phyloP scores from a whole-genome alignment of 1,140 invertebrate genomes.

The Philaenus spumarius region DNA sequence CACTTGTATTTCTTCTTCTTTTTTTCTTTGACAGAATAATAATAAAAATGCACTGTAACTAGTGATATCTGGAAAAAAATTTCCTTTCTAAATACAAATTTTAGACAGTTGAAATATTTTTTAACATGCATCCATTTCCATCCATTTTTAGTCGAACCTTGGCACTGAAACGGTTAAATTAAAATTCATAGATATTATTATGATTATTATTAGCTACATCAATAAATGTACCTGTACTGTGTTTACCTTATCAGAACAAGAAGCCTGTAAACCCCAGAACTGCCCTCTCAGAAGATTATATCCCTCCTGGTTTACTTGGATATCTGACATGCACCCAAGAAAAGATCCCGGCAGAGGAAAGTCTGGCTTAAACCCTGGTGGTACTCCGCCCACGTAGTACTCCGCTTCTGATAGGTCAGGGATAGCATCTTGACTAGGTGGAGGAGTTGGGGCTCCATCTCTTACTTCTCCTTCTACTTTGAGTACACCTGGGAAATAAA shows the following conservation, averaged over 20 bases:
- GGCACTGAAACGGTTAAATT: no score
- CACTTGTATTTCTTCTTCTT: no score
- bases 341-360: constrained; percentile 51
- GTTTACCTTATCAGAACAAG: constrained; percentile 63
- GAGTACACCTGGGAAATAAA: constrained; percentile 46
- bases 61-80: no score
- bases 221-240: neutral
- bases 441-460: constrained; percentile 54
- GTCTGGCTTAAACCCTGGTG: constrained; percentile 53
- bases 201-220: neutral
- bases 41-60: no score
- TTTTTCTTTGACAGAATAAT: no score
- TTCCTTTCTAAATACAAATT: no score
- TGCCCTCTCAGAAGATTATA: constrained; percentile 56
- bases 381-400: constrained; percentile 74
- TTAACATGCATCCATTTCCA: no score
- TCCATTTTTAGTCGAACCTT: no score
- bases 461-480: constrained; percentile 64
- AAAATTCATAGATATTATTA: no score
- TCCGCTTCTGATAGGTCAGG: constrained; percentile 54
- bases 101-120: no score
- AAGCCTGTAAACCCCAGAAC: constrained; percentile 67
- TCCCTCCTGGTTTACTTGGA: constrained; percentile 63
- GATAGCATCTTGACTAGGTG: constrained; percentile 50
- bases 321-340: constrained; percentile 73